Conservation (phyloP, 2,113 vertebrate species). For the Herpailurus yagouaroundi region DNA sequence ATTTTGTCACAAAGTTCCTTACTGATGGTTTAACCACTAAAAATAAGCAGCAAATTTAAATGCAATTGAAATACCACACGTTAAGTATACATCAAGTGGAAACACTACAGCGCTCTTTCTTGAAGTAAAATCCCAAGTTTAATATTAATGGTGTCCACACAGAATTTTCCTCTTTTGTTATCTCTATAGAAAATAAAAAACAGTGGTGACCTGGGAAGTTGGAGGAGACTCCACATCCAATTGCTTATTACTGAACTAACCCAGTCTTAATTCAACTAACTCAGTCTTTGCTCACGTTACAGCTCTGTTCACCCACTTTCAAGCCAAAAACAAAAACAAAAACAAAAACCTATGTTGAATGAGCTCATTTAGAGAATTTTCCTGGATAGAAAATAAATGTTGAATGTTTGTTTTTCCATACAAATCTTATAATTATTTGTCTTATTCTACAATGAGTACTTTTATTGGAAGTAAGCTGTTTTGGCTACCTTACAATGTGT, state of each 20-base stretch:
- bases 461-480: background rate
- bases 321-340: background rate
- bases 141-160: background rate
- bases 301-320: background rate
- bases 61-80: background rate
- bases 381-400: background rate
- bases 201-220: background rate
- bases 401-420: slow-evolving; percentile 4
- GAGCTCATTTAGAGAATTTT: background rate
- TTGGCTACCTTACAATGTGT: background rate
- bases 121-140: background rate
- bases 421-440: slow-evolving; percentile 5
- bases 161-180: background rate
- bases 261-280: background rate
- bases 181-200: background rate
- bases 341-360: background rate
- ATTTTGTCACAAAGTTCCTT: background rate
- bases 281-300: background rate
- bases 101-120: background rate
- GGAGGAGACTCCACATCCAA: background rate
- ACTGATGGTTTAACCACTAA: background rate
- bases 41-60: background rate
- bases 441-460: background rate
- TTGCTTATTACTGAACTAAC: background rate
- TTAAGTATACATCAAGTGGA: background rate